Evolutionary conservation across 2,888 invertebrate genomes (phyloP).

Genomic region (Drosophila leonis): DNA sequence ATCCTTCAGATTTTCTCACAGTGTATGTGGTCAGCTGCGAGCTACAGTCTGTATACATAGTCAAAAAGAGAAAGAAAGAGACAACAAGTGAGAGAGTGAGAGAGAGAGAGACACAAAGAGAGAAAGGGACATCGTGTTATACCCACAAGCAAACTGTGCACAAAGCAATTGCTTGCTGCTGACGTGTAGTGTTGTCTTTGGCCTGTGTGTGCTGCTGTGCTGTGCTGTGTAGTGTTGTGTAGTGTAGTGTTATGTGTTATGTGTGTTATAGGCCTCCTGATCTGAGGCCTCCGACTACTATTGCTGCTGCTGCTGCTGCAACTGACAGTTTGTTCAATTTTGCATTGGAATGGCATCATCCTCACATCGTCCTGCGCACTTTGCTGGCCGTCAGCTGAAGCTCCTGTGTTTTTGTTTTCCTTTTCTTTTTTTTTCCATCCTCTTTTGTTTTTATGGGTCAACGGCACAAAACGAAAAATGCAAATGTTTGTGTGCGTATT

Average conservation of each 20-base stretch:
- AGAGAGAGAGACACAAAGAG: background rate
- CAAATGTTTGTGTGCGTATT: constrained; percentile 52
- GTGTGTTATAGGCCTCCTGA: constrained; percentile 27
- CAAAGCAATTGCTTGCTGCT: constrained; percentile 52
- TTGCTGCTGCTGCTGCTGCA: constrained; percentile 32
- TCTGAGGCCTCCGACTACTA: constrained; percentile 32
- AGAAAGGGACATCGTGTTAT: background rate
- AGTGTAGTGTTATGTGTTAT: constrained; percentile 33
- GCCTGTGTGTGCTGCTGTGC: too few species aligned
- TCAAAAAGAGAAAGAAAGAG: constrained; percentile 1
- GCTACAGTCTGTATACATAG: background rate
- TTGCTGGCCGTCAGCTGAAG: constrained; percentile 25
- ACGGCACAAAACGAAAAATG: constrained; percentile 57
- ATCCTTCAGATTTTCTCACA: background rate
- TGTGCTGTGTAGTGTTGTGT: constrained; percentile 35
- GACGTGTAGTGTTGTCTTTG: constrained; percentile 53
- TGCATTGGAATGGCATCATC: constrained; percentile 55
- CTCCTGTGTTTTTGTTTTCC: constrained; percentile 5
- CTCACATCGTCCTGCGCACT: constrained; percentile 11
- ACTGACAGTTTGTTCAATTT: constrained; percentile 75
- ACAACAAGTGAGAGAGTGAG: background rate
- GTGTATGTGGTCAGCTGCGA: constrained; percentile 11
- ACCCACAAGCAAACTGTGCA: constrained; percentile 30
- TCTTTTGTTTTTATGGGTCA: constrained; percentile 70
- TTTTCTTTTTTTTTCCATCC: background rate